Evolutionary conservation across 2,113 vertebrate species (phyloP).

Genomic region (Podilymbus podiceps): DNA sequence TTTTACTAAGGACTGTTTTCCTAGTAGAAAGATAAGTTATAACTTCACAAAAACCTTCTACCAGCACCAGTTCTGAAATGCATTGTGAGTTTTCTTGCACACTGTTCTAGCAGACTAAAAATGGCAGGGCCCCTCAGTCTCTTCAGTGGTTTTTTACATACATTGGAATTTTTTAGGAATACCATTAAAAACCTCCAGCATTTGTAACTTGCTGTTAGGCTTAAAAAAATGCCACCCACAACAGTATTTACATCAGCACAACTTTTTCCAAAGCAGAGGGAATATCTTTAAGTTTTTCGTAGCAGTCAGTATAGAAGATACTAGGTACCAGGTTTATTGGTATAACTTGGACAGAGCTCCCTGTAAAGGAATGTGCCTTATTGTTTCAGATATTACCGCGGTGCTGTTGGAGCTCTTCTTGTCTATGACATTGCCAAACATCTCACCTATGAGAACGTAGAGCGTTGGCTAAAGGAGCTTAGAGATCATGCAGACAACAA

Average conservation of each 20-base stretch:
- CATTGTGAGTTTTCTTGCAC: not conserved
- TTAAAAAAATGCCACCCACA: not conserved
- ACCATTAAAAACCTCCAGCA: accelerated
- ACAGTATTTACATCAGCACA: not conserved
- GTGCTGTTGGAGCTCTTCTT: slow-evolving; percentile 90
- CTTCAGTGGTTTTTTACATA: not conserved
- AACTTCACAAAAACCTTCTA: not conserved
- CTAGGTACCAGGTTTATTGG: accelerated
- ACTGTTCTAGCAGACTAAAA: not conserved
- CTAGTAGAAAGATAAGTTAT: not conserved
- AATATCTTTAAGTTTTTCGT: not conserved
- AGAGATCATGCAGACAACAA: slow-evolving; percentile 95
- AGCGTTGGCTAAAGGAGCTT: slow-evolving; percentile 97
- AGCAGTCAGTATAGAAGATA: not conserved
- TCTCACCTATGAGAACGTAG: slow-evolving; percentile 94
- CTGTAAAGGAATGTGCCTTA: not conserved
- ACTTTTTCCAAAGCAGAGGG: not conserved
- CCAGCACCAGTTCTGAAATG: not conserved
- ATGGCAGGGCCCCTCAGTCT: not conserved
- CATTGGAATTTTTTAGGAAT: not conserved
- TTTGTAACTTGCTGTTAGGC: not conserved
- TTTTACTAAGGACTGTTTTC: not conserved
- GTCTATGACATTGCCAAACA: slow-evolving; percentile 98
- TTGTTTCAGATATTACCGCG: slow-evolving; percentile 86
- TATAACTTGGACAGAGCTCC: not conserved